Evolutionary conservation across 2,888 invertebrate species (phyloP), one percentile per base, ranked within the genome.

Genomic region (Abrostola tripartita): DNA sequence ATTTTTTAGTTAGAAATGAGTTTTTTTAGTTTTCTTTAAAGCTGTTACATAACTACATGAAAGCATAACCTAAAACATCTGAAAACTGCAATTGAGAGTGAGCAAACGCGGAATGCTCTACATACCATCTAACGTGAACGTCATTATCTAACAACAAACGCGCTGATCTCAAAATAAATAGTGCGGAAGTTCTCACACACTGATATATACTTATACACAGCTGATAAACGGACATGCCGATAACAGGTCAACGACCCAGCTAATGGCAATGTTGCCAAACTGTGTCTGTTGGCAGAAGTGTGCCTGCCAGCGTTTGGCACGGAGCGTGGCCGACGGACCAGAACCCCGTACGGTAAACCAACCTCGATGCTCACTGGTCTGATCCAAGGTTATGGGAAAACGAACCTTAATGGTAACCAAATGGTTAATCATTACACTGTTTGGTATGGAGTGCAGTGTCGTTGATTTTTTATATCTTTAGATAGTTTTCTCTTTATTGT

Each of bases 201-300:
- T 37, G 50, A 56, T 42, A 55, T 51, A 52, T 11, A 35, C 57
- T 44, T 51, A 35, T 50, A 59, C 61, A 71, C 56, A 61, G 47
- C 53, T 66, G 79, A 71, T 79, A 73, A 73, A 73, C 71, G 52
- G 58, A 49, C 62, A 62, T 55, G 38, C 24, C 56, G 78, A 78
- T 78, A 78, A 76, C 52, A 61, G 71, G 66, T 76, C 78, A 55
- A 65, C 50, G 77, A 76, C 65, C 80, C 41, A 53, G 24, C 41
- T 50, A 58, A 65, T 65, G 57, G 71, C 63, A 58, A 67, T 74
- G 65, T 65, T 74, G 78, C 65, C 77, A 74, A 79, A 71, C 53
- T 74, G 65, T 50, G 40, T 41, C 40, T 50, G 61, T 76, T 79
- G 71, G 74, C 79, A 55, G 57, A 36, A 57, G 52, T 50, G 6